These are phyloP conservation scores for Xestia xanthographa DNA, from an alignment of 2,888 invertebrate genomes.

Conservation along the genomic window DNA sequence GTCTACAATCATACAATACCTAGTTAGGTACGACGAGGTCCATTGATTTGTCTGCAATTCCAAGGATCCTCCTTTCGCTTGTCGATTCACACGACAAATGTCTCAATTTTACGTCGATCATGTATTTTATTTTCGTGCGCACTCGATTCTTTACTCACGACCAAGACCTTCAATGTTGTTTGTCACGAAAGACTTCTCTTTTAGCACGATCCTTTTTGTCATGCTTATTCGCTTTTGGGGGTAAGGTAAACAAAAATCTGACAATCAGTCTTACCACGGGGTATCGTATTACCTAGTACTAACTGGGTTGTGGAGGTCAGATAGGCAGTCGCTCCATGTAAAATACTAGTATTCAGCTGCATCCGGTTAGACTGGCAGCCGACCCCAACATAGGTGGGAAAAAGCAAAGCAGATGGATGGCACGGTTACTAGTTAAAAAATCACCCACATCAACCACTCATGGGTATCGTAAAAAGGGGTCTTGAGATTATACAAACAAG, in stretches of 20 bases:
- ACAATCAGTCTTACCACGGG: too few species aligned
- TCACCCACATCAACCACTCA: background rate
- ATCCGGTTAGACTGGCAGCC: too few species aligned
- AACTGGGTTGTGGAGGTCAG: too few species aligned
- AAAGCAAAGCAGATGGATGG: too few species aligned
- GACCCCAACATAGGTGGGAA: too few species aligned
- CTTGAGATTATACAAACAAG: background rate
- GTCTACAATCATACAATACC: too few species aligned
- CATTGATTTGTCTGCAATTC: slow-evolving; percentile 3
- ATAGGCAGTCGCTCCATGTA: too few species aligned
- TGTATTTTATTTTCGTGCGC: slow-evolving; percentile 49
- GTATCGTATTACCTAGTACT: too few species aligned
- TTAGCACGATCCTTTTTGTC: background rate
- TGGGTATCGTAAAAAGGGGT: background rate
- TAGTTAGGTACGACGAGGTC: background rate
- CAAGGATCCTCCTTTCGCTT: slow-evolving; percentile 46
- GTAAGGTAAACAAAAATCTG: too few species aligned
- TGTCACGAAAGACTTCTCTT: slow-evolving; percentile 16
- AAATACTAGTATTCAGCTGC: too few species aligned
- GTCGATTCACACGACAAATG: slow-evolving; percentile 31
- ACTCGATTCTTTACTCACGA: slow-evolving; percentile 32
- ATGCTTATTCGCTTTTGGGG: background rate
- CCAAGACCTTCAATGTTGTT: slow-evolving; percentile 16
- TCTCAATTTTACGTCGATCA: slow-evolving; percentile 40
- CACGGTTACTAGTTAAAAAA: background rate